Evolutionary conservation across 2,888 invertebrate species (phyloP).

Genomic region (Lasioglossum malachurum): DNA sequence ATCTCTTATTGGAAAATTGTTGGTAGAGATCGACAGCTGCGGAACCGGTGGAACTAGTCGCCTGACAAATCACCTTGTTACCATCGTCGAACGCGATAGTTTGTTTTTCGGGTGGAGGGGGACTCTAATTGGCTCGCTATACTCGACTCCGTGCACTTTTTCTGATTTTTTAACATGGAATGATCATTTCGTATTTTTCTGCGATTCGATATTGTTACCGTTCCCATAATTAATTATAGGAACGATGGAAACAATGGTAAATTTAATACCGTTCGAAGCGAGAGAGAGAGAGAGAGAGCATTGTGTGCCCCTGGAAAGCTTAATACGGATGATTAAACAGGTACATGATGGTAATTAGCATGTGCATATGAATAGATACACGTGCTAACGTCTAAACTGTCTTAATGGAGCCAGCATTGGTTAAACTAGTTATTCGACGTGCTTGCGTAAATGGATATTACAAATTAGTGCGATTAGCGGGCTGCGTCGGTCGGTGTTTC

Average conservation of each 20-base stretch:
- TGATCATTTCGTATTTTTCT: not conserved
- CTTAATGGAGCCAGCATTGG: constrained; percentile 32
- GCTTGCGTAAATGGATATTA: not conserved
- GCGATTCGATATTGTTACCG: not conserved
- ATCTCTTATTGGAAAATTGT: constrained; percentile 20
- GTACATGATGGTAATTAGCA: constrained; percentile 36
- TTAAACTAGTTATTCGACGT: constrained; percentile 28
- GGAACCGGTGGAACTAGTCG: constrained; percentile 22
- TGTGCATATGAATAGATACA: constrained; percentile 39
- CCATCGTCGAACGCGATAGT: constrained; percentile 5
- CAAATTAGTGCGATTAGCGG: not conserved
- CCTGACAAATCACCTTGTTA: constrained; percentile 29
- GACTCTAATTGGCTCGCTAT: not conserved
- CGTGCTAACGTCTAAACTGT: constrained; percentile 20
- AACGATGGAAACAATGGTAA: not conserved
- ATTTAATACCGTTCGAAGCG: not conserved
- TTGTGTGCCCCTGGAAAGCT: constrained; percentile 28
- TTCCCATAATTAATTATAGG: not conserved
- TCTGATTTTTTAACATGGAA: not conserved
- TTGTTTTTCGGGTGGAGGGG: not conserved
- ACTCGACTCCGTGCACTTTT: not conserved
- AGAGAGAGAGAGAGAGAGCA: constrained; percentile 3
- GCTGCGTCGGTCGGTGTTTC: not conserved
- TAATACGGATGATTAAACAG: constrained; percentile 46
- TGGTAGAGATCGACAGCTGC: constrained; percentile 1